Evolutionary conservation across 1,140 invertebrate species (phyloP).

Genomic region (Hestina assimilis): DNA sequence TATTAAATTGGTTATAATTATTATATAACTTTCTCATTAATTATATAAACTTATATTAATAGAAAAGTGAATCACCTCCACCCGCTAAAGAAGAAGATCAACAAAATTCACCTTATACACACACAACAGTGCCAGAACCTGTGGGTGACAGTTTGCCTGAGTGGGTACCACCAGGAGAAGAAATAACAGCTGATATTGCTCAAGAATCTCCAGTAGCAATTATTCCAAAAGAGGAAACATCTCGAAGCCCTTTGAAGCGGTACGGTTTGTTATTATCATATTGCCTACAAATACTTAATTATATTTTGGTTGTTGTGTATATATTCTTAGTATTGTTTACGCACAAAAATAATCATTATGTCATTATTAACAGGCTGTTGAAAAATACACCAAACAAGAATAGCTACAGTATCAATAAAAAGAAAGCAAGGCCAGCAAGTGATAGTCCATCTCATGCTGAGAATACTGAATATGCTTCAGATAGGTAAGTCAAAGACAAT

Average conservation of each 20-base stretch:
- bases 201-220: slow-evolving; percentile 34
- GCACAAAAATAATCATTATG: slow-evolving; percentile 3
- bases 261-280: slow-evolving; percentile 17
- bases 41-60: slow-evolving; percentile 1
- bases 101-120: slow-evolving; percentile 30
- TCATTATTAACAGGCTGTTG: slow-evolving; percentile 41
- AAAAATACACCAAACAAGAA: slow-evolving; percentile 63
- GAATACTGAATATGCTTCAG: slow-evolving; percentile 60
- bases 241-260: slow-evolving; percentile 62
- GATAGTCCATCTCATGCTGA: slow-evolving; percentile 55
- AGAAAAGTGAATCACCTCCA: slow-evolving; percentile 63
- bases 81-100: slow-evolving; percentile 47
- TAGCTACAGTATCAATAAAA: slow-evolving; percentile 53
- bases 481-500: slow-evolving; percentile 29
- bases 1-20: too few species aligned
- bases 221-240: slow-evolving; percentile 46
- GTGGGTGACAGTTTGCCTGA: slow-evolving; percentile 42
- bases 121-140: slow-evolving; percentile 35
- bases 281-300: not conserved
- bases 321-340: not conserved
- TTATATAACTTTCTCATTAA: not conserved
- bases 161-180: slow-evolving; percentile 60
- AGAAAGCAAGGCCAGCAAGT: slow-evolving; percentile 53
- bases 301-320: not conserved
- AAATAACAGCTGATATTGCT: slow-evolving; percentile 49